Conservation (phyloP, 53 echinoderm and acorn worm genomes). For the Pentamera pediparva region DNA sequence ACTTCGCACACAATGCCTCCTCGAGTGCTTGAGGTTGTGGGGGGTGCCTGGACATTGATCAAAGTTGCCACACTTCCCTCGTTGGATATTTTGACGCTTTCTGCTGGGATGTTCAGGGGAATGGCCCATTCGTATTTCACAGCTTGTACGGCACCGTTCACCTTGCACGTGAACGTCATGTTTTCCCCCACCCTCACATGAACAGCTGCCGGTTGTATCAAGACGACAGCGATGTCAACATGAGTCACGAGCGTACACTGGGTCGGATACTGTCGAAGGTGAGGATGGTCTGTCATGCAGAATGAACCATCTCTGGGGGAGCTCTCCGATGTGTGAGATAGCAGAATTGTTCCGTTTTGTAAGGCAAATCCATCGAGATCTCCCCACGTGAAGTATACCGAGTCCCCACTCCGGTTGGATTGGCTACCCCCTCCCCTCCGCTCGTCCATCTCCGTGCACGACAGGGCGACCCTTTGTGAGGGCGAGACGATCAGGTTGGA, state of each 20-base stretch:
- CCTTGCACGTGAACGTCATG: slow-evolving; percentile 65
- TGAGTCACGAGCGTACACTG: slow-evolving; percentile 49
- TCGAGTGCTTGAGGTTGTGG: background rate
- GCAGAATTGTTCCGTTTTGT: slow-evolving; percentile 64
- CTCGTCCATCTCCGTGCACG: slow-evolving; percentile 29
- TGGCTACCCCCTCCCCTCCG: background rate
- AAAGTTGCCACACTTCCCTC: slow-evolving; percentile 51
- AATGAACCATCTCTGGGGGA: slow-evolving; percentile 29
- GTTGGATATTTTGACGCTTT: slow-evolving; percentile 40
- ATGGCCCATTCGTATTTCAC: slow-evolving; percentile 67
- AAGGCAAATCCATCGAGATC: slow-evolving; percentile 60
- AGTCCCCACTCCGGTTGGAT: background rate
- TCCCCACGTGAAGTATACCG: background rate
- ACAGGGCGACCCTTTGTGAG: slow-evolving; percentile 37
- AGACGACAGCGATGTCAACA: slow-evolving; percentile 18
- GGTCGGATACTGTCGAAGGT: slow-evolving; percentile 51
- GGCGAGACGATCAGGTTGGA: slow-evolving; percentile 80
- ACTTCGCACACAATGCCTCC: slow-evolving; percentile 53
- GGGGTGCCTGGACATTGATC: slow-evolving; percentile 39
- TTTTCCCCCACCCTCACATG: slow-evolving; percentile 35
- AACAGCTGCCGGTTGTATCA: slow-evolving; percentile 49
- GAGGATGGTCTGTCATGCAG: slow-evolving; percentile 57
- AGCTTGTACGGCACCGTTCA: slow-evolving; percentile 31
- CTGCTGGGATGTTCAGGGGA: slow-evolving; percentile 34
- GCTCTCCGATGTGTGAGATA: slow-evolving; percentile 49